Conservation (phyloP, 2,797 vertebrate genomes). For the Acomys russatus region DNA sequence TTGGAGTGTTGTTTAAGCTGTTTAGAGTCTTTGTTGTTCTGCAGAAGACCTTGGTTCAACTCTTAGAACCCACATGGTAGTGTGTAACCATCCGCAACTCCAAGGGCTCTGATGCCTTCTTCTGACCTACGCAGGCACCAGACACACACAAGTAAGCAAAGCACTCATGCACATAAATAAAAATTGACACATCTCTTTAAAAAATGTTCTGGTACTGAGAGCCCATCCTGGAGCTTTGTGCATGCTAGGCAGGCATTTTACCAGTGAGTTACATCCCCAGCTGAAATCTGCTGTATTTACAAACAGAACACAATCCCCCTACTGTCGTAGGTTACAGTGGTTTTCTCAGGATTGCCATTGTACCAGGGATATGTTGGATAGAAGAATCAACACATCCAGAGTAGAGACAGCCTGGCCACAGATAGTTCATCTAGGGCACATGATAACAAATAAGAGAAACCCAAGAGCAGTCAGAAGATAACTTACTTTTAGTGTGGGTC, state of each 20-base stretch:
- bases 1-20: background rate
- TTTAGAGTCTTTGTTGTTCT: background rate
- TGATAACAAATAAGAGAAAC: background rate
- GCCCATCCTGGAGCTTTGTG: background rate
- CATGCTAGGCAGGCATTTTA: background rate
- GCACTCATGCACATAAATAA: background rate
- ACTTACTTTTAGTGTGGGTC: background rate
- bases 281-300: slow-evolving; percentile 1
- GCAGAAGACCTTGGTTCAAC: background rate
- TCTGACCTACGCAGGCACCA: background rate
- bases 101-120: background rate
- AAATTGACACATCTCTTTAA: background rate
- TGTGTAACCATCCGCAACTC: background rate
- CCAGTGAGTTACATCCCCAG: background rate
- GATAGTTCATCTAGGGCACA: background rate
- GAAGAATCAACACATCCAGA: background rate
- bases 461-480: background rate
- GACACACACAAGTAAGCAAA: background rate
- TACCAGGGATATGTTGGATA: background rate
- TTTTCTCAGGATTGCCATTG: background rate
- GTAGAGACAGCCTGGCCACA: background rate
- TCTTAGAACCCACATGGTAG: background rate
- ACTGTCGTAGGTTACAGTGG: background rate
- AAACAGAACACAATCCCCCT: background rate
- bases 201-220: background rate